A percentile compares a stretch with the other conserved stretches of the same genome.
These are phyloP conservation scores for Zygaena filipendulae DNA, from an alignment of 2,888 invertebrate species.

Conservation along the genomic window DNA sequence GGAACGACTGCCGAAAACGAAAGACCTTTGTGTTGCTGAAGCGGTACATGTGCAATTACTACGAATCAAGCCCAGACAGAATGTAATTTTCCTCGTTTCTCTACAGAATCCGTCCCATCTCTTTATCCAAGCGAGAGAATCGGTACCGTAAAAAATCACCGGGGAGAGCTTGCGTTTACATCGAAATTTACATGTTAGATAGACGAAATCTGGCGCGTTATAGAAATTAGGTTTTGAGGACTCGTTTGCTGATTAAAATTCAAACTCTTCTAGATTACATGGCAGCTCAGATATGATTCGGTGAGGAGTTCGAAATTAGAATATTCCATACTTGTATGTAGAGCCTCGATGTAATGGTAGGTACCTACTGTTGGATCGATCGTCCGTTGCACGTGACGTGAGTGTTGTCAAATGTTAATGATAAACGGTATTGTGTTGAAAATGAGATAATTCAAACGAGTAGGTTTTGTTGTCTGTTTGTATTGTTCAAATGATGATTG, in stretches of 20 bases:
- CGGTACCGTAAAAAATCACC: constrained; percentile 17
- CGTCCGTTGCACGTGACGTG: constrained; percentile 24
- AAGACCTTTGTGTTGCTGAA: constrained; percentile 20
- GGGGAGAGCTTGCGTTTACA: constrained; percentile 18
- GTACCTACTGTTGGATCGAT: constrained; percentile 18
- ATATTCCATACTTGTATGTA: too few relatives aligned
- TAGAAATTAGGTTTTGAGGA: constrained; percentile 27
- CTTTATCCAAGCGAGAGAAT: too few relatives aligned
- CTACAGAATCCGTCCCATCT: constrained; percentile 18
- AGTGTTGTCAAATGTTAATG: constrained; percentile 28
- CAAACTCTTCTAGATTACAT: too few relatives aligned
- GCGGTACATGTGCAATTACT: constrained; percentile 30
- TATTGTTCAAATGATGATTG: constrained; percentile 22
- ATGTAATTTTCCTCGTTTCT: constrained; percentile 28
- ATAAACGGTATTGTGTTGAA: constrained; percentile 29
- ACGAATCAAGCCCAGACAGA: constrained; percentile 27
- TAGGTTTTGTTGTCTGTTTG: constrained; percentile 13
- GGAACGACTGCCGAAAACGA: constrained; percentile 13
- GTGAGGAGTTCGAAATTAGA: too few relatives aligned
- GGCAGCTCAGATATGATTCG: too few relatives aligned
- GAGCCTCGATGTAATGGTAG: too few relatives aligned
- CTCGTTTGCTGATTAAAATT: constrained; percentile 42
- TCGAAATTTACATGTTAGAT: constrained; percentile 18
- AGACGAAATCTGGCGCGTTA: constrained; percentile 26
- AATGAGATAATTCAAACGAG: constrained; percentile 30